These are phyloP conservation scores for Mastacembelus armatus DNA, from an alignment of 2,797 vertebrate genomes.

Conservation along the genomic window DNA sequence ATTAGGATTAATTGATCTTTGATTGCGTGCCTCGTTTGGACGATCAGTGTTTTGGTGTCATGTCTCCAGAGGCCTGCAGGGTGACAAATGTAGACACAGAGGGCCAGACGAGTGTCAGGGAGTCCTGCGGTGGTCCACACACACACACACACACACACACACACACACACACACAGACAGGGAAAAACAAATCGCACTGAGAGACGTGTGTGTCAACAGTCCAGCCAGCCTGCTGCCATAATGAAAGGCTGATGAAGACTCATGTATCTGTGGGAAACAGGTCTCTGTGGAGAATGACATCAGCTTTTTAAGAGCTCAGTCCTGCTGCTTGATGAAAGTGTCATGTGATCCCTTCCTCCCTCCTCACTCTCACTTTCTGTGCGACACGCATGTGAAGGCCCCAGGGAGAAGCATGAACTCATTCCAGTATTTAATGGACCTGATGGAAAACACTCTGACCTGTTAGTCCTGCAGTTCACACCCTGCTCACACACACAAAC, in stretches of 20 bases:
- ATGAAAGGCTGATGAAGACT: slow-evolving; percentile 24
- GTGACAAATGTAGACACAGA: slow-evolving; percentile 59
- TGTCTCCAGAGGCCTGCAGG: slow-evolving; percentile 54
- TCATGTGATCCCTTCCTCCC: slow-evolving; percentile 15
- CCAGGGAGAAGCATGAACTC: slow-evolving; percentile 47
- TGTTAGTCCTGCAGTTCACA: background rate
- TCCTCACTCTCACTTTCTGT: background rate
- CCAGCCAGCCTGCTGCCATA: slow-evolving; percentile 8
- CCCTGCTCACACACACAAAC: background rate
- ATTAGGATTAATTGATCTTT: slow-evolving; percentile 83
- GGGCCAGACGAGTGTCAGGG: background rate
- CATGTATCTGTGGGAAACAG: slow-evolving; percentile 12
- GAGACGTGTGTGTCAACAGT: slow-evolving; percentile 30
- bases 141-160: slow-evolving; percentile 22
- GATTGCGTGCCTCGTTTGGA: slow-evolving; percentile 70
- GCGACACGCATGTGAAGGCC: slow-evolving; percentile 22
- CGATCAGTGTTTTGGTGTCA: slow-evolving; percentile 58
- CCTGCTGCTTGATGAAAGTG: slow-evolving; percentile 1
- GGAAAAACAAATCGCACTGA: slow-evolving; percentile 12
- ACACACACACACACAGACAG: slow-evolving; percentile 1
- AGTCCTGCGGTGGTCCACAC: background rate
- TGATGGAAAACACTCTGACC: slow-evolving; percentile 24
- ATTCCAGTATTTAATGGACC: slow-evolving; percentile 43
- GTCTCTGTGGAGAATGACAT: slow-evolving; percentile 2
- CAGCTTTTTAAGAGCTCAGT: slow-evolving; percentile 1